Evolutionary conservation across 2,113 vertebrate genomes (phyloP).

Genomic region (Upupa epops): DNA sequence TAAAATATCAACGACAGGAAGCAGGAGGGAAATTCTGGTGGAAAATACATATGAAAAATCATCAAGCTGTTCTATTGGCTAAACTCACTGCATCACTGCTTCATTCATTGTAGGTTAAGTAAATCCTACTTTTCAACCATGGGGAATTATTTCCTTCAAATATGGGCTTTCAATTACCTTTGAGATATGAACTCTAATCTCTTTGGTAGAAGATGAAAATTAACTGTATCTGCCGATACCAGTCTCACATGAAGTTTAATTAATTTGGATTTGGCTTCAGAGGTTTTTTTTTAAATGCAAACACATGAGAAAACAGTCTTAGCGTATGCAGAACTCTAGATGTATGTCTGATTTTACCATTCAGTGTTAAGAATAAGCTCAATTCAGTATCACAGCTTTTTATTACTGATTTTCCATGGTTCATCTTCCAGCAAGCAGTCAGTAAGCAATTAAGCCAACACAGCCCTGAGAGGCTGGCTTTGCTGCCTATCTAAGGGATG

Average conservation of each 20-base stretch:
- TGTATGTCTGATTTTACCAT: not conserved
- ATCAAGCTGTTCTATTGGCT: conserved; percentile 60
- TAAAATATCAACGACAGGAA: conserved; percentile 65
- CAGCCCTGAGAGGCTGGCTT: accelerated
- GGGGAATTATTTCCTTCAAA: conserved; percentile 60
- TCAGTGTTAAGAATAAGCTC: not conserved
- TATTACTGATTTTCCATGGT: not conserved
- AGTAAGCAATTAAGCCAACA: not conserved
- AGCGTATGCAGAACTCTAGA: not conserved
- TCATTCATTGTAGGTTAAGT: conserved; percentile 62
- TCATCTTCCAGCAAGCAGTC: not conserved
- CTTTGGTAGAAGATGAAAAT: conserved; percentile 19
- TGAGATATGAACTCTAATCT: conserved; percentile 53
- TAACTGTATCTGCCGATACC: conserved; percentile 23
- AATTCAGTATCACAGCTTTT: not conserved
- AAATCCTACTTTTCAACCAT: conserved; percentile 44
- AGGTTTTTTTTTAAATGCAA: not conserved
- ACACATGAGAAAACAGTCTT: not conserved
- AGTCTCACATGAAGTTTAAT: conserved; percentile 37
- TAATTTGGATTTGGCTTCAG: conserved; percentile 50
- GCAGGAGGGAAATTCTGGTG: conserved; percentile 50
- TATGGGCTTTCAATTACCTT: conserved; percentile 50
- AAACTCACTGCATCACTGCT: conserved; percentile 51
- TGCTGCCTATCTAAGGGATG: not conserved
- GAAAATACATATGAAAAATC: conserved; percentile 40